phyloP scores from a whole-genome alignment of 1,140 invertebrate genomes.

The Carposina sasakii region DNA sequence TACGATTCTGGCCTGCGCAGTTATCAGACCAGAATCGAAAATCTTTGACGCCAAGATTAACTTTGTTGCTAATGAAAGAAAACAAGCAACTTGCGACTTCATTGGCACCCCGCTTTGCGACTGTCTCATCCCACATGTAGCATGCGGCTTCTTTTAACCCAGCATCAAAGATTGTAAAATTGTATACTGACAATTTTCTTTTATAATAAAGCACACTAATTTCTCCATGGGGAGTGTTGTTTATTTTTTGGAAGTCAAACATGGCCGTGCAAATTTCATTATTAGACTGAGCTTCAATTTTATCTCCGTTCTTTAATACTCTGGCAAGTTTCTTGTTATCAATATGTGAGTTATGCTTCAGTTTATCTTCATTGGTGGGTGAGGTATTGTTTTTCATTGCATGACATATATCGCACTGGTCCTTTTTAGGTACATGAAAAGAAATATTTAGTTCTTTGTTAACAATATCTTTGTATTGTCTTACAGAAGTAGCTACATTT shows the following conservation, averaged over 20 bases:
- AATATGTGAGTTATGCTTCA: neutral
- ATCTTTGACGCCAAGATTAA: too few species aligned
- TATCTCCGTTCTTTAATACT: constrained; percentile 15
- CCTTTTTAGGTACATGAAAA: constrained; percentile 19
- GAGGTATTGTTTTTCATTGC: constrained; percentile 10
- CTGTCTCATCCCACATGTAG: constrained; percentile 16
- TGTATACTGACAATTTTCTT: constrained; percentile 14
- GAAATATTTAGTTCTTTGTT: constrained; percentile 14
- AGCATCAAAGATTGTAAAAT: constrained; percentile 17
- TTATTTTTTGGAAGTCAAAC: constrained; percentile 23
- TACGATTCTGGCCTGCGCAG: too few species aligned
- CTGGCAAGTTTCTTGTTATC: constrained; percentile 14
- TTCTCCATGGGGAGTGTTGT: constrained; percentile 10
- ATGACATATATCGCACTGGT: constrained; percentile 19
- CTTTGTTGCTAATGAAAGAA: too few species aligned
- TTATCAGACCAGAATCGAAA: too few species aligned
- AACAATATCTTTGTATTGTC: constrained; percentile 19
- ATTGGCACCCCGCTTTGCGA: constrained; percentile 13
- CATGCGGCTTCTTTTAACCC: constrained; percentile 10
- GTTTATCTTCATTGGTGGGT: constrained; percentile 13
- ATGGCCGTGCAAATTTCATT: constrained; percentile 10
- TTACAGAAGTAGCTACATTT: too few species aligned
- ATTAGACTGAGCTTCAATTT: constrained; percentile 8
- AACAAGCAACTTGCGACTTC: constrained; percentile 18
- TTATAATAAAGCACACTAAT: constrained; percentile 18